phyloP scores from a whole-genome alignment of 30 jellyfish, hydroid and myxozoan genomes.

The Aurelia sp. region DNA sequence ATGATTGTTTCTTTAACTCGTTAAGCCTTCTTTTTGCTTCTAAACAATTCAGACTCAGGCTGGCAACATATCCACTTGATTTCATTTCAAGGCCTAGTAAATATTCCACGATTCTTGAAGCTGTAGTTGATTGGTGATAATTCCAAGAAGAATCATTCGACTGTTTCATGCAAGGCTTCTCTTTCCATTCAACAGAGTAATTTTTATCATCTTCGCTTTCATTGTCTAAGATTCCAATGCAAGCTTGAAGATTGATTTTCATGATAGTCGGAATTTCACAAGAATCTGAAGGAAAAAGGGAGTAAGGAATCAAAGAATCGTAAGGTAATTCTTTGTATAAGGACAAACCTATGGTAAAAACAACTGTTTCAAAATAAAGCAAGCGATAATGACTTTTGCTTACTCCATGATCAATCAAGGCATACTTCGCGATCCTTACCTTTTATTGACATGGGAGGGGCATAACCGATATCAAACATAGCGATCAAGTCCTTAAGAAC shows the following conservation, averaged over 20 bases:
- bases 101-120: neutral
- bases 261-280: neutral
- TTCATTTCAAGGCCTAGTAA: neutral
- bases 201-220: conserved; percentile 27
- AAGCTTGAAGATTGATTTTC: neutral
- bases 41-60: neutral
- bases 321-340: no score
- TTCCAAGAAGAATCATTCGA: neutral
- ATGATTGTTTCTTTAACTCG: neutral
- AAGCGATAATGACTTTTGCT: no score
- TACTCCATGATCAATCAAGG: no score
- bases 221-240: neutral
- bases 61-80: neutral
- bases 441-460: no score
- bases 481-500: no score
- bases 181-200: conserved; percentile 10
- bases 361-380: no score
- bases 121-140: neutral
- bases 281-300: conserved; percentile 2
- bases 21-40: neutral
- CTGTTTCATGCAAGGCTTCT: neutral
- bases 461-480: no score
- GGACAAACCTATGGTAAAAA: no score
- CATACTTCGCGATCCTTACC: no score
- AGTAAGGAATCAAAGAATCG: no score